Base-by-base conservation (phyloP, 2,888 invertebrate genomes). In the Dromius quadrimaculatus region DNA sequence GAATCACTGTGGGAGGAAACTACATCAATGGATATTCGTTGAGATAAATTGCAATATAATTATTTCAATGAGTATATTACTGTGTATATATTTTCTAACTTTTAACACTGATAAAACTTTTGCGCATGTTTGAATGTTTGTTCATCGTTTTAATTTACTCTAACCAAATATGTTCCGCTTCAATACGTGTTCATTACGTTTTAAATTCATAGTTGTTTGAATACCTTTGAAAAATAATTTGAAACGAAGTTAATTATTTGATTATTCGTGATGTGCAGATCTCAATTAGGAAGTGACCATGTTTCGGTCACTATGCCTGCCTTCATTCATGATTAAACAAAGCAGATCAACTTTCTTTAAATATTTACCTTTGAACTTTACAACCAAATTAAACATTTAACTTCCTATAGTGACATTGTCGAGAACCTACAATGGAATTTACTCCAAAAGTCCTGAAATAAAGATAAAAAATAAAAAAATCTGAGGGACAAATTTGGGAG, bases 101-200 rank as follows among this genome's bases (percentile, higher is more conserved):
- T n/a, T n/a, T n/a, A n/a, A n/a, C n/a, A n/a, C n/a, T n/a, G n/a
- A n/a, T n/a, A n/a, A n/a, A n/a, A n/a, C n/a, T n/a, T n/a, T n/a
- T n/a, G n/a, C 15, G 8, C n/a, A 41, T 4, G 15, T 41, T 41
- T 41, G 9, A 41, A 15, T 41, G 13, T 41, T 41, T 41, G 17
- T 41, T 41, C 41, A 13, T 38, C 13, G 8, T 6, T 41, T 41
- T 41, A 41, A 15, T 15, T n/a, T 15, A 15, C 6, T 36, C n/a
- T 3, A 41, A 41, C 13, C 15, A 41, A 41, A 41, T 41, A 41
- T 41, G 13, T 17, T 4, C 6, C 41, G 41, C 41, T 41, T 41
- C 41, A 41, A 41, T 41, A 15, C 41, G 41, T 41, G 41, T 41
- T 41, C 41, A 41, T 41, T 41, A 41, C 41, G 41, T 11, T 36